Base-by-base conservation (phyloP, 2,888 invertebrate species). In the Teinopalpus imperialis region DNA sequence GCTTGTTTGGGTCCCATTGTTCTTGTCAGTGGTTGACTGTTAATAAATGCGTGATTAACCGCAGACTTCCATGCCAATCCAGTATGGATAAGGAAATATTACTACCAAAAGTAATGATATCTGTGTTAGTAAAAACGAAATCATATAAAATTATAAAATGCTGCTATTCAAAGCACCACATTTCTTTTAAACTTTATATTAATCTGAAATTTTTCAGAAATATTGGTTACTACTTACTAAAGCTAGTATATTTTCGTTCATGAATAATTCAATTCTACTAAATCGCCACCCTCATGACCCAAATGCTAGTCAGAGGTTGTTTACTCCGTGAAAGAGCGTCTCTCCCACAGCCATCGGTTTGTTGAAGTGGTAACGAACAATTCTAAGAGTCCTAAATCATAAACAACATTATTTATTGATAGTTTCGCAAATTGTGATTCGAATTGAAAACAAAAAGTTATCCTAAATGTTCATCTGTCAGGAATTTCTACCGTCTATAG, bases 181-280 rank as follows among this genome's bases (percentile, higher is more conserved):
- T n/a, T n/a, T n/a, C n/a, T n/a, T n/a, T n/a, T n/a, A n/a, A n/a
- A n/a, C n/a, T n/a, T n/a, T n/a, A n/a, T n/a, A n/a, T n/a, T n/a
- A n/a, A n/a, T n/a, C n/a, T n/a, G n/a, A n/a, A n/a, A n/a, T n/a
- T n/a, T n/a, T n/a, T n/a, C n/a, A n/a, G n/a, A n/a, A n/a, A n/a
- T n/a, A n/a, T n/a, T n/a, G n/a, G n/a, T n/a, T n/a, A n/a, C n/a
- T n/a, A n/a, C n/a, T n/a, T n/a, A n/a, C n/a, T n/a, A n/a, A n/a
- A n/a, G n/a, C n/a, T n/a, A n/a, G 37, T 18, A 27, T 18, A 27
- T 29, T 30, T 40, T 14, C 26, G 2, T 12, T 26, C 31, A 39
- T 39, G 31, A 44, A 44, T 37, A 31, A 37, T 39, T 27, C 32
- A 26, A 39, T 37, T 37, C 12, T 31, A 44, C 30, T 23, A 37